Percentiles rank a stretch among this genome's conserved stretches.
These are phyloP conservation scores for Archocentrus centrarchus DNA, from an alignment of 2,113 vertebrate genomes.

Conservation along the genomic window DNA sequence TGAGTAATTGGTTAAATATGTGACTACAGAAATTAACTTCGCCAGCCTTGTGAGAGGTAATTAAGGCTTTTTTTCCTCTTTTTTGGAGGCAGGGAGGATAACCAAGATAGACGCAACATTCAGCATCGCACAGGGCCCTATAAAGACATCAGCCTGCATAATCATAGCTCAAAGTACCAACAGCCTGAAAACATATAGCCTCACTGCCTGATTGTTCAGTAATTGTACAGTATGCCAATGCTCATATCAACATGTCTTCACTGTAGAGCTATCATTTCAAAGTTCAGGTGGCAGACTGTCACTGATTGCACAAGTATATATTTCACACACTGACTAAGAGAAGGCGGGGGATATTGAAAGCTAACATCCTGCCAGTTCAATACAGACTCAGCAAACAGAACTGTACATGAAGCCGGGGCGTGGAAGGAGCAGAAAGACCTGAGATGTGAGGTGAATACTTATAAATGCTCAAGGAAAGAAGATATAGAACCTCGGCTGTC, in stretches of 20 bases:
- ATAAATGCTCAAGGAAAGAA: conserved; percentile 1
- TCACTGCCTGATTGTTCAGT: neutral
- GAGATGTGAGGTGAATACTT: conserved; percentile 16
- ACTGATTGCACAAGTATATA: conserved; percentile 34
- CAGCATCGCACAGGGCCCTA: neutral
- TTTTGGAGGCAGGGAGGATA: neutral
- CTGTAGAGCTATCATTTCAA: neutral
- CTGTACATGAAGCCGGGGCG: neutral
- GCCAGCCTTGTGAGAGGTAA: conserved; percentile 63
- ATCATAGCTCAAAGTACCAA: conserved; percentile 12
- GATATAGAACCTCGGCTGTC: neutral
- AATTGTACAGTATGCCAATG: conserved; percentile 4
- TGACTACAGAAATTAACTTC: conserved; percentile 71
- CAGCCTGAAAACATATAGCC: neutral
- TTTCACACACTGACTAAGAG: conserved; percentile 16
- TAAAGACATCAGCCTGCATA: conserved; percentile 24
- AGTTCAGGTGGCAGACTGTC: conserved; percentile 36
- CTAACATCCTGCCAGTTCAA: conserved; percentile 38
- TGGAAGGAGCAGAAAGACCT: neutral
- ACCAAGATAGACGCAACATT: conserved; percentile 5
- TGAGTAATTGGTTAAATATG: conserved; percentile 71
- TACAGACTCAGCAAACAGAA: conserved; percentile 40
- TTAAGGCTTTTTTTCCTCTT: conserved; percentile 28
- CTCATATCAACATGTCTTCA: neutral
- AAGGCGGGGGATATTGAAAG: conserved; percentile 43